Evolutionary conservation across 2,888 invertebrate species (phyloP).

Genomic region (Adelphocoris suturalis): DNA sequence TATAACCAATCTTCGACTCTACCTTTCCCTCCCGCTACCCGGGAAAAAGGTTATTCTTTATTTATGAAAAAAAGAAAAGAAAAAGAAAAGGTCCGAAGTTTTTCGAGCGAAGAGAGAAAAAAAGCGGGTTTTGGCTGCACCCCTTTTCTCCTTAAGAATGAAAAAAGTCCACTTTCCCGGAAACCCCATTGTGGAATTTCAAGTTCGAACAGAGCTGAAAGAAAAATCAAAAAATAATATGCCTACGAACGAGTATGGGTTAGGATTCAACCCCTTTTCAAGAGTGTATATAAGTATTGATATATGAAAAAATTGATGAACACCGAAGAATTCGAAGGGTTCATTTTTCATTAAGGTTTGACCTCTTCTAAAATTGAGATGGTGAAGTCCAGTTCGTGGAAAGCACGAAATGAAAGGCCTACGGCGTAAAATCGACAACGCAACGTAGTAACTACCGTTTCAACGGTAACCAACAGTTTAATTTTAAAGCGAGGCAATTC

Average conservation of each 20-base stretch:
- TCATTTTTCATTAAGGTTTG: background rate
- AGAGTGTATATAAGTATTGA: background rate
- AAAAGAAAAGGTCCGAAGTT: background rate
- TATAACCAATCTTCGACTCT: conserved; percentile 50
- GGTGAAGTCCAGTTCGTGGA: background rate
- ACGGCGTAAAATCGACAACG: background rate
- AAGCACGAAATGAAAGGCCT: background rate
- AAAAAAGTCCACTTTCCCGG: background rate
- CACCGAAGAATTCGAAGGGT: background rate
- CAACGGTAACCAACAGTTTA: no score
- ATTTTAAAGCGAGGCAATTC: no score
- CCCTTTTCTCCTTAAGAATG: background rate
- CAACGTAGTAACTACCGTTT: background rate
- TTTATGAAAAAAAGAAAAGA: conserved; percentile 13
- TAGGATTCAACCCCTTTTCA: background rate
- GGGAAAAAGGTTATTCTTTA: background rate
- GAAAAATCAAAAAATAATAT: background rate
- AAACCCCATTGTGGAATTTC: background rate
- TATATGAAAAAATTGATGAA: background rate
- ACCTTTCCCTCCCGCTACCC: background rate
- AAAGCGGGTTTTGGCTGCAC: background rate
- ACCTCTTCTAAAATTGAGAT: background rate
- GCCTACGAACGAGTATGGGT: no score
- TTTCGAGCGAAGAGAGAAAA: background rate
- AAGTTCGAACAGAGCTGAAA: background rate